Evolutionary conservation across 2,888 invertebrate genomes (phyloP).

Genomic region (Andrena trimmerana): DNA sequence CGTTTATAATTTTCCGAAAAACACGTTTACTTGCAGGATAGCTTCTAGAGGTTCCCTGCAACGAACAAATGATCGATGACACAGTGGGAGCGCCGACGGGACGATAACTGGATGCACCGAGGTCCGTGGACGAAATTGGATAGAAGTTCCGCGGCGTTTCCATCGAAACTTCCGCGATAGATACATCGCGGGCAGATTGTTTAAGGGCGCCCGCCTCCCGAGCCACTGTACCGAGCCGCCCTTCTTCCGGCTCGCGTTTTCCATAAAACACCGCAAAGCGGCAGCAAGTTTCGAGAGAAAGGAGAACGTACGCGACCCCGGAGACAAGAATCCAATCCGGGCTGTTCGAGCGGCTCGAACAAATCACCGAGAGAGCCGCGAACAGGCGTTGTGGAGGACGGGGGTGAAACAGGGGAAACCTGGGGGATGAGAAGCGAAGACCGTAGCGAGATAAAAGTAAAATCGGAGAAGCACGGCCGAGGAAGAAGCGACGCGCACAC

Average conservation of each 20-base stretch:
- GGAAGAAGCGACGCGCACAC: conserved; percentile 40
- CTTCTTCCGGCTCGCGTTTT: conserved; percentile 24
- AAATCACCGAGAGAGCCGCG: conserved; percentile 33
- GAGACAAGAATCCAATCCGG: conserved; percentile 44
- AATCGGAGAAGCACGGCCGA: conserved; percentile 17
- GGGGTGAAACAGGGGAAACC: background rate
- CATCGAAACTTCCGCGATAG: conserved; percentile 63
- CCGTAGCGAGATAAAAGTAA: conserved; percentile 20
- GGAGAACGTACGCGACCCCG: conserved; percentile 30
- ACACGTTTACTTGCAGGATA: no score
- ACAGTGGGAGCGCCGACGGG: conserved; percentile 1
- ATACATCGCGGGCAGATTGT: conserved; percentile 60
- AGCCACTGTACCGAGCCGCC: background rate
- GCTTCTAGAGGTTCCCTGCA: background rate
- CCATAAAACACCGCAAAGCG: conserved; percentile 58
- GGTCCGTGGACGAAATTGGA: conserved; percentile 41
- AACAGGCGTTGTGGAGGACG: background rate
- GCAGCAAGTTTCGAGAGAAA: conserved; percentile 43
- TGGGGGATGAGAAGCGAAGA: background rate
- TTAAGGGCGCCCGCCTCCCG: conserved; percentile 39
- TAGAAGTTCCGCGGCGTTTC: conserved; percentile 59
- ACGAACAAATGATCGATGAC: conserved; percentile 38
- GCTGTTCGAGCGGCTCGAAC: conserved; percentile 26
- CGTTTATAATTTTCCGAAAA: conserved; percentile 6
- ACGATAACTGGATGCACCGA: conserved; percentile 38